A percentile compares a stretch with the other conserved stretches of the same genome.
phyloP scores from a whole-genome alignment of 1,140 invertebrate genomes.

The Drosophila pallidifrons region DNA sequence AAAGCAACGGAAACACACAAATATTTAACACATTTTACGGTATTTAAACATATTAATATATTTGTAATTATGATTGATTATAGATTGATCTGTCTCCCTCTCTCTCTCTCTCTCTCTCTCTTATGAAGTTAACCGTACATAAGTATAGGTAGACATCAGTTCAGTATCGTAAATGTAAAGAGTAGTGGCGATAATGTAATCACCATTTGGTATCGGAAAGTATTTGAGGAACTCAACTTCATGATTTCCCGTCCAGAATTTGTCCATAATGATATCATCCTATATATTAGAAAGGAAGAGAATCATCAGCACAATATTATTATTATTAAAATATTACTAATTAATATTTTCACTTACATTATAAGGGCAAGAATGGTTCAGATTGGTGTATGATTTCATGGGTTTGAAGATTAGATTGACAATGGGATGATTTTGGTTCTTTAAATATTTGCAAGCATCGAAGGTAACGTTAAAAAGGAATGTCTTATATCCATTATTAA shows the following conservation, averaged over 20 bases:
- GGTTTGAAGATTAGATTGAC: neutral
- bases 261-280: slow-evolving; percentile 59
- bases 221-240: slow-evolving; percentile 25
- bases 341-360: neutral
- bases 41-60: neutral
- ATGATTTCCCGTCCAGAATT: slow-evolving; percentile 49
- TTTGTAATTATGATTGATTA: too few species aligned
- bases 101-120: too few species aligned
- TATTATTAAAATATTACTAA: too few species aligned
- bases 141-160: neutral
- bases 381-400: slow-evolving; percentile 3
- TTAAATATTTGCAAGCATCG: slow-evolving; percentile 30
- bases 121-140: neutral
- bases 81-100: too few species aligned
- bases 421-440: slow-evolving; percentile 7
- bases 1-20: neutral
- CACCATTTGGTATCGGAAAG: slow-evolving; percentile 40
- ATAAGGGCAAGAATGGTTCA: slow-evolving; percentile 42
- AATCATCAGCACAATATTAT: too few species aligned
- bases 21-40: neutral
- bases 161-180: neutral
- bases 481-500: slow-evolving; percentile 31
- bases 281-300: neutral
- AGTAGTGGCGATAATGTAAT: slow-evolving; percentile 29
- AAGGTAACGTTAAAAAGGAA: slow-evolving; percentile 20